A percentile compares a stretch with the other conserved stretches of the same genome.
These are phyloP conservation scores for Percina caprodes DNA, from an alignment of 2,113 vertebrate genomes.

Conservation along the genomic window DNA sequence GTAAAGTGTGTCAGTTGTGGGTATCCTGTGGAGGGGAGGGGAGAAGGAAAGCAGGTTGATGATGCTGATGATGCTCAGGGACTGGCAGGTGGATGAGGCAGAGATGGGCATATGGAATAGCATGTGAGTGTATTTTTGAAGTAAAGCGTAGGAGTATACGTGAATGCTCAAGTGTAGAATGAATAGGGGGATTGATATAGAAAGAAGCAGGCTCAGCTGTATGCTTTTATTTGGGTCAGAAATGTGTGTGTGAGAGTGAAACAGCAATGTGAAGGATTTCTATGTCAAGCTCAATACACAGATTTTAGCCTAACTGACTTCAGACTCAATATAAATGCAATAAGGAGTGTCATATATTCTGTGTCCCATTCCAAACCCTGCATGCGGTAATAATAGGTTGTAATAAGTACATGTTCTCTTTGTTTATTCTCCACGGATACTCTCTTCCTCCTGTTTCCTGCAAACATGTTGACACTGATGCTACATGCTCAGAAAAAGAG, in stretches of 20 bases:
- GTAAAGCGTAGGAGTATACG: slow-evolving; percentile 38
- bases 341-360: neutral
- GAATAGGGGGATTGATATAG: slow-evolving; percentile 42
- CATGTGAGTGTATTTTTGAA: slow-evolving; percentile 43
- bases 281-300: slow-evolving; percentile 39
- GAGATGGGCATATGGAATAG: slow-evolving; percentile 49
- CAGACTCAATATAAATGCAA: neutral
- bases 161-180: slow-evolving; percentile 47
- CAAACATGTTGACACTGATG: slow-evolving; percentile 22
- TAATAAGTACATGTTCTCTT: slow-evolving; percentile 27
- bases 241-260: slow-evolving; percentile 23
- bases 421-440: slow-evolving; percentile 12
- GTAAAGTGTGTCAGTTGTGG: slow-evolving; percentile 65
- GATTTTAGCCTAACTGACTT: neutral
- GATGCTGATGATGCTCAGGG: slow-evolving; percentile 65
- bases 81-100: slow-evolving; percentile 59
- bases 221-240: slow-evolving; percentile 74
- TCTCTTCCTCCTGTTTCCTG: slow-evolving; percentile 8
- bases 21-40: slow-evolving; percentile 25
- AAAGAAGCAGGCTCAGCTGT: slow-evolving; percentile 30
- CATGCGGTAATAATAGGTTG: slow-evolving; percentile 42
- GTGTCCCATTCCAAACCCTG: neutral
- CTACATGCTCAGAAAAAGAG: neutral
- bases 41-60: slow-evolving; percentile 24
- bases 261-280: slow-evolving; percentile 3